A percentile compares a stretch with the other conserved stretches of the same genome.
Evolutionary conservation across 2,888 invertebrate genomes (phyloP).

Genomic region (Meta bourneti): DNA sequence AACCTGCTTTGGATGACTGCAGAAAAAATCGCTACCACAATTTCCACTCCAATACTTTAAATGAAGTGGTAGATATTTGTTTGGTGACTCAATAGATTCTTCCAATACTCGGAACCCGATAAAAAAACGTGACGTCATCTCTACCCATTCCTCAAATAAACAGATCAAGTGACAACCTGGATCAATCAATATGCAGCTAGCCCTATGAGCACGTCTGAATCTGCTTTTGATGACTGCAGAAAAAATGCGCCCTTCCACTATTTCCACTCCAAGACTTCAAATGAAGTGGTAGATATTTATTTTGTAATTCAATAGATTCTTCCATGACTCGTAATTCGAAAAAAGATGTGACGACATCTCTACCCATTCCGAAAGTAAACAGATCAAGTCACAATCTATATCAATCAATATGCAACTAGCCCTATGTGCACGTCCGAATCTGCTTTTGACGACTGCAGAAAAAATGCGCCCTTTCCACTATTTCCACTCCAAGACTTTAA

Average conservation of each 20-base stretch:
- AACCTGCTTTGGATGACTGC: not conserved
- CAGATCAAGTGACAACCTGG: conserved; percentile 45
- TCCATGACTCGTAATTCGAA: conserved; percentile 24
- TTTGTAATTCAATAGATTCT: conserved; percentile 28
- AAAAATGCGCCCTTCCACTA: not conserved
- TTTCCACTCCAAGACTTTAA: too few species aligned
- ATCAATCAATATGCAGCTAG: conserved; percentile 47
- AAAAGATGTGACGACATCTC: conserved; percentile 43
- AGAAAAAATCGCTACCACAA: too few species aligned
- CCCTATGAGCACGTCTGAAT: conserved; percentile 4
- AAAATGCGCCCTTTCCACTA: too few species aligned
- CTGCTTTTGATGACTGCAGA: not conserved
- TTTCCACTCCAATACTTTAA: too few species aligned
- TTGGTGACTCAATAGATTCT: conserved; percentile 22
- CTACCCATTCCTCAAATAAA: conserved; percentile 14
- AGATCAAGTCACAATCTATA: conserved; percentile 37
- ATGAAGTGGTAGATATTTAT: conserved; percentile 32
- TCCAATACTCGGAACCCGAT: conserved; percentile 15
- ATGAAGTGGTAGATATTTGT: conserved; percentile 27
- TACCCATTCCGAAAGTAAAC: conserved; percentile 13
- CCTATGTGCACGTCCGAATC: conserved; percentile 2
- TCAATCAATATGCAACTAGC: conserved; percentile 47
- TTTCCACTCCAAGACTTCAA: conserved; percentile 18
- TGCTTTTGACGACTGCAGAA: not conserved
- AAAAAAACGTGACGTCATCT: conserved; percentile 32